Evolutionary conservation across 2,797 vertebrate species (phyloP).

Genomic region (Manis javanica): DNA sequence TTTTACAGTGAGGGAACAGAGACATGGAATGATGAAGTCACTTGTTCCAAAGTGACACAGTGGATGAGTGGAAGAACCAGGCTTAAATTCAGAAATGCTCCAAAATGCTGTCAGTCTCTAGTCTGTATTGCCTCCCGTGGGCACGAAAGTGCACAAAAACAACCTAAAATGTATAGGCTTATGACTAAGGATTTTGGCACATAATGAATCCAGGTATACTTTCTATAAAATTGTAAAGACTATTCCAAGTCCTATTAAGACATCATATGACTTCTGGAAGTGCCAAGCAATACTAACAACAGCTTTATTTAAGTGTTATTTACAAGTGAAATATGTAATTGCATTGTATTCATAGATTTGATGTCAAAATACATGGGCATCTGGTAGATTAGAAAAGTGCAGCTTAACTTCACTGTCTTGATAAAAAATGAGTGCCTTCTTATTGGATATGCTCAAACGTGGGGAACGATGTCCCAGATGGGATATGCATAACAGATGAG

Average conservation of each 20-base stretch:
- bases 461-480: not conserved
- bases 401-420: slow-evolving; percentile 12
- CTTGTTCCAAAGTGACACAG: not conserved
- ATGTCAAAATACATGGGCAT: slow-evolving; percentile 14
- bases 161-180: not conserved
- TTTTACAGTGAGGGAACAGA: slow-evolving; percentile 57
- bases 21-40: slow-evolving; percentile 46
- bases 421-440: not conserved
- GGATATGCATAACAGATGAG: not conserved
- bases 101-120: not conserved
- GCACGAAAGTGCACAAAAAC: not conserved
- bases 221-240: slow-evolving; percentile 7
- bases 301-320: slow-evolving; percentile 31
- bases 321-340: slow-evolving; percentile 47
- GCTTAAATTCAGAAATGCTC: not conserved
- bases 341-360: not conserved
- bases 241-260: slow-evolving; percentile 16
- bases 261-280: slow-evolving; percentile 34
- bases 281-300: not conserved
- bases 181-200: slow-evolving; percentile 10
- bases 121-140: not conserved
- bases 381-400: slow-evolving; percentile 9
- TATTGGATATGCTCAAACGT: slow-evolving; percentile 24
- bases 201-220: not conserved
- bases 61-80: not conserved